Percentiles rank a stretch among this genome's conserved stretches.
Evolutionary conservation across 2,888 invertebrate species (phyloP).

Genomic region (Cephus pulcher): DNA sequence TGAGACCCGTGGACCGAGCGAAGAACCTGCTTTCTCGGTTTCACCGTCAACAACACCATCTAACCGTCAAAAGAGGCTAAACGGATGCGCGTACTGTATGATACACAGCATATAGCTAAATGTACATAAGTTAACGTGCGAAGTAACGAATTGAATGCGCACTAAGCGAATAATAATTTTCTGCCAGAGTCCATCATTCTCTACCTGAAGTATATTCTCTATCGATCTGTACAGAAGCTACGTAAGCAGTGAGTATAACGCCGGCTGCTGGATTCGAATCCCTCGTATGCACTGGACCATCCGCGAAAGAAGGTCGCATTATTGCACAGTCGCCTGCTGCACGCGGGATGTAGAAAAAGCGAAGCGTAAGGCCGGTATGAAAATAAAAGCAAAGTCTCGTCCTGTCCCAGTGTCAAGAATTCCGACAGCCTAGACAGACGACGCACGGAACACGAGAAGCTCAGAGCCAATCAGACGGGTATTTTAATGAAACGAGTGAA

Average conservation of each 20-base stretch:
- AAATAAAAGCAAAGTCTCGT: not conserved
- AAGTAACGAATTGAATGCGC: not conserved
- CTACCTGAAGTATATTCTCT: not conserved
- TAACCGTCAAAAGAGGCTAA: not conserved
- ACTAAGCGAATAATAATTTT: not conserved
- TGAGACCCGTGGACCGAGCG: not conserved
- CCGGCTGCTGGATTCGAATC: not conserved
- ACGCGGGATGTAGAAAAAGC: not conserved
- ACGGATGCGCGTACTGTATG: not conserved
- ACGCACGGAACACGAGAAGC: not conserved
- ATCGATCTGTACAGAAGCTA: not conserved
- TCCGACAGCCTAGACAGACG: not conserved
- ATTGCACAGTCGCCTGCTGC: not conserved
- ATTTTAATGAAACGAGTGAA: slow-evolving; percentile 25
- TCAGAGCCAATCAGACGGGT: not conserved
- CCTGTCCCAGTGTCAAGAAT: slow-evolving; percentile 24
- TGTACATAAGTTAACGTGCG: not conserved
- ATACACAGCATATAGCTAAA: not conserved
- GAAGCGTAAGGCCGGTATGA: not conserved
- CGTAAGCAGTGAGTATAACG: not conserved
- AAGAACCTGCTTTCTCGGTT: slow-evolving; percentile 3
- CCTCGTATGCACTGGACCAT: not conserved
- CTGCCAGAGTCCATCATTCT: not conserved
- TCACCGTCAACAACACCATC: not conserved
- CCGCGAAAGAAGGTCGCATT: not conserved